Conservation (phyloP, 2,113 vertebrate species). For the Trematocara nigrifrons region DNA sequence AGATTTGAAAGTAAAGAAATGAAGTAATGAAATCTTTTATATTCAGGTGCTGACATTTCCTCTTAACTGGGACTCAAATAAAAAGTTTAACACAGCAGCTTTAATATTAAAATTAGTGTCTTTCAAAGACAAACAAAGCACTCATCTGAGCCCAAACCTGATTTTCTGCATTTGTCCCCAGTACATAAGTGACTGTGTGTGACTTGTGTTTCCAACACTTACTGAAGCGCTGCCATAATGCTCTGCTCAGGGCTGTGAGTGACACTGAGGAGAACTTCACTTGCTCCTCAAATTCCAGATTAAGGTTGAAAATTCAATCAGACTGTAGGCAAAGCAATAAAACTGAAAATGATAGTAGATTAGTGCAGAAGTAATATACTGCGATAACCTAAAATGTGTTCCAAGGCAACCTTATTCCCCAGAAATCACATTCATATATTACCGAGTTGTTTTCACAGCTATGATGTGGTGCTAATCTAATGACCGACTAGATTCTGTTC, state of each 20-base stretch:
- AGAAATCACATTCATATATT: background rate
- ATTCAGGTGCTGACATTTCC: background rate
- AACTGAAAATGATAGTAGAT: slow-evolving; percentile 15
- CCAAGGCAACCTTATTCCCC: background rate
- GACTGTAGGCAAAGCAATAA: slow-evolving; percentile 39
- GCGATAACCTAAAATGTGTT: background rate
- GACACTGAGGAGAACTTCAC: slow-evolving; percentile 7
- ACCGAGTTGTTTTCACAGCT: background rate
- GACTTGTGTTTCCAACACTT: background rate
- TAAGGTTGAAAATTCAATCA: slow-evolving; percentile 38
- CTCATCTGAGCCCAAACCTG: background rate
- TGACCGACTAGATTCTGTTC: background rate
- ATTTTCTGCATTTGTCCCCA: background rate
- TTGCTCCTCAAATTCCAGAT: slow-evolving; percentile 25
- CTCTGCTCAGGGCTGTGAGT: background rate
- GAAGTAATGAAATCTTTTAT: background rate
- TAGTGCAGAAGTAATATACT: slow-evolving; percentile 3
- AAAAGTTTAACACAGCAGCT: background rate
- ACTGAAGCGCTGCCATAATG: background rate
- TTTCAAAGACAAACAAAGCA: background rate
- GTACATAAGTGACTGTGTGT: background rate
- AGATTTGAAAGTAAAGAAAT: no score
- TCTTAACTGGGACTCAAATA: background rate
- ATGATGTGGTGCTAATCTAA: background rate
- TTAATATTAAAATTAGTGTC: background rate